These are phyloP conservation scores for Megaustenia siamemsis DNA, from an alignment of 2,888 invertebrate genomes.

Conservation along the genomic window DNA sequence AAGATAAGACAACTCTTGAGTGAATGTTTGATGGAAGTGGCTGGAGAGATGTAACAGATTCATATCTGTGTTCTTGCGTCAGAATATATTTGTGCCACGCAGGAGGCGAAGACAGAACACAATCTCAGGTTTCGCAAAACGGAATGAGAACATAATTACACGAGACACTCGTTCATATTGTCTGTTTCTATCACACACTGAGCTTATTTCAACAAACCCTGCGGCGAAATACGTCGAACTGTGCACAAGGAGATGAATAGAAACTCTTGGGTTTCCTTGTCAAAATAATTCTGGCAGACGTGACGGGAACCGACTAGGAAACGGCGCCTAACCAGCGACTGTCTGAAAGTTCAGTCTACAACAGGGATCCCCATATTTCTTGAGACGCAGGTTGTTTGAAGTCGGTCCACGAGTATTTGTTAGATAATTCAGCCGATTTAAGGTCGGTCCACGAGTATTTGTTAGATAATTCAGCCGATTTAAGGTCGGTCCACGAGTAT, in stretches of 20 bases:
- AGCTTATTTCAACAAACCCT: constrained; percentile 8
- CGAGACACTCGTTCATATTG: constrained; percentile 19
- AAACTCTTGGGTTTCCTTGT: constrained; percentile 11
- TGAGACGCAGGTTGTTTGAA: no score
- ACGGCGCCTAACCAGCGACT: neutral
- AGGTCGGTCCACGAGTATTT: no score
- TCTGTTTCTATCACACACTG: constrained; percentile 20
- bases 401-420: no score
- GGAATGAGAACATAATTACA: constrained; percentile 35
- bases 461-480: no score
- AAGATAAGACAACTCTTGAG: neutral
- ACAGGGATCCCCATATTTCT: no score
- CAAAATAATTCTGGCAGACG: constrained; percentile 10
- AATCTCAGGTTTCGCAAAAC: constrained; percentile 34
- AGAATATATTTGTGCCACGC: neutral
- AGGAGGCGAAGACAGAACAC: neutral
- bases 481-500: no score
- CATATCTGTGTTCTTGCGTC: constrained; percentile 3
- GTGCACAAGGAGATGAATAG: neutral
- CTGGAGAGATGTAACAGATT: neutral
- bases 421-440: no score
- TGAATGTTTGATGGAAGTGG: neutral
- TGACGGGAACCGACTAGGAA: neutral
- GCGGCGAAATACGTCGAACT: constrained; percentile 10
- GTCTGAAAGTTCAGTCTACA: constrained; percentile 3